Evolutionary conservation across 2,797 vertebrate genomes (phyloP).

Genomic region (Hyperoplus immaculatus): DNA sequence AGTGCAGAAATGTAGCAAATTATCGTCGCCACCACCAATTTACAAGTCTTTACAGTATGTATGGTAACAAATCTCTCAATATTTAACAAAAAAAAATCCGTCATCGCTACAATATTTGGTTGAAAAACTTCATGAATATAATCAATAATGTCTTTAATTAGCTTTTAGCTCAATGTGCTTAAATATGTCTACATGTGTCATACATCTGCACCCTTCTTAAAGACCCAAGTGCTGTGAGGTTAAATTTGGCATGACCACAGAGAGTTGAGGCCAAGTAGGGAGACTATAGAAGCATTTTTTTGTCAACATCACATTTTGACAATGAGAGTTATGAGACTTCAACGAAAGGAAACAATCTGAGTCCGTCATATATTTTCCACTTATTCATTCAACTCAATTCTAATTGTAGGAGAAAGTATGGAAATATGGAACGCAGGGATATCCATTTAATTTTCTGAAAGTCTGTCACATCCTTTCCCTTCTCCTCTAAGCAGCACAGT

Average conservation of each 20-base stretch:
- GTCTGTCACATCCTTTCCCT: neutral
- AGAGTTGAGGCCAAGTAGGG: neutral
- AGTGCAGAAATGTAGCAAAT: neutral
- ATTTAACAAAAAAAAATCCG: too few species aligned
- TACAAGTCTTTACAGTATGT: too few species aligned
- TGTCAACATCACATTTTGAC: conserved; percentile 57
- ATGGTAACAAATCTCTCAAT: too few species aligned
- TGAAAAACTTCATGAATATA: too few species aligned
- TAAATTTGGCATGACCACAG: conserved; percentile 16
- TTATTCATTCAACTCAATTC: neutral
- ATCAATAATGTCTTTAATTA: neutral
- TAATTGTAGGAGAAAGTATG: too few species aligned
- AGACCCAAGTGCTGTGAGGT: neutral
- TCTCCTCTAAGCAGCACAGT: conserved; percentile 6
- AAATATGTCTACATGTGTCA: neutral
- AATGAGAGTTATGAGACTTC: conserved; percentile 19
- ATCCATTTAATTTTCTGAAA: conserved; percentile 25
- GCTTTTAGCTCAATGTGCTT: neutral
- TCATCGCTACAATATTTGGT: too few species aligned
- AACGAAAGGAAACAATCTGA: conserved; percentile 15
- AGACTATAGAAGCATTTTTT: conserved; percentile 35
- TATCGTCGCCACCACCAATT: too few species aligned
- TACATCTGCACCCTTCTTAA: neutral
- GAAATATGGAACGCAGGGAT: too few species aligned
- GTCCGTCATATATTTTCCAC: conserved; percentile 4